Evolutionary conservation across 2,797 vertebrate species (phyloP), one percentile per base, ranked within the genome.

Genomic region (Setipinna tenuifilis): DNA sequence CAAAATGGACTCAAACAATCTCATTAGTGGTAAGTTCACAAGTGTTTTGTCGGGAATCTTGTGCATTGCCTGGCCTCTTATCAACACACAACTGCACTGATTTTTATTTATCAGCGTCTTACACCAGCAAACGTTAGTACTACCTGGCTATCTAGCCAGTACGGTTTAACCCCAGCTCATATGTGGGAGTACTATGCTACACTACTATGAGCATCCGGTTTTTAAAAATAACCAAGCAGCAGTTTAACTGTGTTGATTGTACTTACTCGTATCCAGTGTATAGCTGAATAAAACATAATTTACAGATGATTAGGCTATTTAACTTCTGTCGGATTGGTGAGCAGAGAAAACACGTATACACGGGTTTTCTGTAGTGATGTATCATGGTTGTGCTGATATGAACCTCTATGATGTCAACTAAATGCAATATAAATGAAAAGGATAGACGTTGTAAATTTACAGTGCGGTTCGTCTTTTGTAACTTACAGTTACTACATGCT

Each of bases 1-100:
- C 82, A 88, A 91, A 91, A 96, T 96, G 95, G 95, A 96, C 31
- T 90, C 94, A 61, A 95, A 93, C 90, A 92, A 93, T 86, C 91
- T 96, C 83, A 93, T 96, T 31, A 95, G 95, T 91, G 95, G 95
- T 96, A 82, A 95, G 95, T 91, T 62, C 28, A 84, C 44, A 78
- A 23, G 83, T 6, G 80, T 35, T 16, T 19, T 31, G 5, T 75
- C 28, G 28, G 14, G 14, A 75, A 35, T 75, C 68, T 65, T 28
- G 14, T 31, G 65, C 83, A 78, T 57, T 83, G 25, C 10, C 65
- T 19, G 68, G 68, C 68, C 31, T 75, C 68, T 21, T 41, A 75
- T 75, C 31, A 75, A 75, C 68, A 58, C 12, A 75, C 31, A 75
- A 35, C 14, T 44, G 71, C 31, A 78, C 71, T 44, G 71, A 78